Evolutionary conservation across 2,113 vertebrate genomes (phyloP), one percentile per base, ranked within the genome.

Genomic region (Hemicordylus capensis): DNA sequence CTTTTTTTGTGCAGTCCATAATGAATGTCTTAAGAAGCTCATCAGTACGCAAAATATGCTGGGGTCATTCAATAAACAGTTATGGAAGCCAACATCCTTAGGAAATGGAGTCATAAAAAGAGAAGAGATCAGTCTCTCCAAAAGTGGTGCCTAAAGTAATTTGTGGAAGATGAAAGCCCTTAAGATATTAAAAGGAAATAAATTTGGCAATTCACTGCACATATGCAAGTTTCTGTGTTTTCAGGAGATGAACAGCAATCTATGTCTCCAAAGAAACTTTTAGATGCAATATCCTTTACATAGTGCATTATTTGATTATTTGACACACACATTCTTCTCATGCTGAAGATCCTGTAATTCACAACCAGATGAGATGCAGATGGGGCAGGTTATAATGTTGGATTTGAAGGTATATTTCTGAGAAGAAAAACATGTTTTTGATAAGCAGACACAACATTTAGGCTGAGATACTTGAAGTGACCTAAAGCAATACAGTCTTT

Each of bases 51-150:
- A 81, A 70, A 70, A 69, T 81, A 70, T 70, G 34, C 48, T 6
- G 14, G 24, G 64, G 48, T 70, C 80, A 81, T 54, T 58, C 48
- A 81, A 81, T 69, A 81, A 81, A 70, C 64, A 81, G 39, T 81
- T 81, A 58, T 37, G 46, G 63, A 81, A 67, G n/a, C 37, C 31
- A 22, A 56, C 34, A 56, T 39, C 80, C 51, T 81, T 81, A 39
- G 24, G 64, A 70, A 70, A 70, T 69, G 34, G 34, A 56, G 34
- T 58, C 48, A 56, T 81, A 69, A 70, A 81, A 80, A 69, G 20
- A 70, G 46, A 26, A 22, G 61, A 80, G 39, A 34, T 14, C 56
- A 14, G 42, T 19, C 34, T 80, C 42, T 48, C 9, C 77, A 63
- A 77, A 61, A 26, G 34, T 37, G 15, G n/a, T 56, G 24, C 51